These are phyloP conservation scores for cattle (Bos taurus) DNA, from an alignment of 2,113 vertebrate genomes.

Conservation along the genomic window ARS-UCD2.0 NC_037332.1:61761001-61761500, in stretches of 20 bases:
- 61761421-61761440: neutral
- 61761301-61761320: neutral
- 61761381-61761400: neutral
- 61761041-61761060: neutral
- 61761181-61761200: neutral
- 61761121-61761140: neutral
- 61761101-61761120: neutral
- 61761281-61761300: conserved; percentile 8
- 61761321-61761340: neutral
- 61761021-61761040: conserved; percentile 9
- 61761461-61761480: neutral
- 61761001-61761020: neutral
- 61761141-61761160: neutral
- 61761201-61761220: conserved; percentile 11
- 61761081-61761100: neutral
- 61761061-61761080: neutral
- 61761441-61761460: neutral
- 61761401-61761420: neutral
- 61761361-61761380: neutral
- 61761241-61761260: neutral
- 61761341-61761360: neutral
- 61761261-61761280: neutral
- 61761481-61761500: neutral
- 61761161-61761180: neutral
- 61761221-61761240: conserved; percentile 6